Conservation (phyloP, 2,113 vertebrate species). For the Pimephales promelas region DNA sequence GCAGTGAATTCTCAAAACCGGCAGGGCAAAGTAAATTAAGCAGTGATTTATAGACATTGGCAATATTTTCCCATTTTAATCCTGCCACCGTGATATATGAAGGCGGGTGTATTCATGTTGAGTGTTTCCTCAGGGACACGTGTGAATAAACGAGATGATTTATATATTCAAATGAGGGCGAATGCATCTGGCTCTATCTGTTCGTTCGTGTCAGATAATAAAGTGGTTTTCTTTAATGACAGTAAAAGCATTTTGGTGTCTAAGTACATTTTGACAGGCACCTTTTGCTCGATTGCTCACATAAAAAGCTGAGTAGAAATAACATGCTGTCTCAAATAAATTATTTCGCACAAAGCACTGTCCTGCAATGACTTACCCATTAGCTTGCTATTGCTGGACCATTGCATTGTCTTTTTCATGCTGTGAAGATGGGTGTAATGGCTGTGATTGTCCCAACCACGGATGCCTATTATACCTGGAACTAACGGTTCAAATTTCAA, state of each 20-base stretch:
- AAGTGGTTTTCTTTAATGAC: slow-evolving; percentile 49
- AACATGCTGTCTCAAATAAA: slow-evolving; percentile 29
- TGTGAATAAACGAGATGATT: slow-evolving; percentile 54
- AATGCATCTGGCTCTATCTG: slow-evolving; percentile 50
- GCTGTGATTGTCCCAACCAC: slow-evolving; percentile 1
- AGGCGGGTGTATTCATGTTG: slow-evolving; percentile 44
- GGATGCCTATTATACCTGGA: neutral
- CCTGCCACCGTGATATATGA: slow-evolving; percentile 60
- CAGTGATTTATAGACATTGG: slow-evolving; percentile 56
- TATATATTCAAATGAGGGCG: slow-evolving; percentile 52
- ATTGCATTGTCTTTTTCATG: slow-evolving; percentile 4
- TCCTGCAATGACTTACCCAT: slow-evolving; percentile 31
- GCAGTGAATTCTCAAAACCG: slow-evolving; percentile 48
- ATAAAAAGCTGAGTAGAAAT: slow-evolving; percentile 4
- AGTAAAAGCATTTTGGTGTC: slow-evolving; percentile 29
- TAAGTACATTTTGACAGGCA: slow-evolving; percentile 37
- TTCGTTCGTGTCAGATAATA: slow-evolving; percentile 45
- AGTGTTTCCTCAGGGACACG: slow-evolving; percentile 49
- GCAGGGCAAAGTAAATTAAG: slow-evolving; percentile 56
- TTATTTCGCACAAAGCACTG: slow-evolving; percentile 20
- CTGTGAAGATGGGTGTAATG: neutral
- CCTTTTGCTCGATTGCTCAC: slow-evolving; percentile 25
- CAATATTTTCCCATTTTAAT: slow-evolving; percentile 58
- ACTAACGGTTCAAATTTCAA: neutral
- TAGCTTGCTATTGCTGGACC: slow-evolving; percentile 1